Conservation (phyloP, 2,797 vertebrate species). For the Argyrosomus regius region DNA sequence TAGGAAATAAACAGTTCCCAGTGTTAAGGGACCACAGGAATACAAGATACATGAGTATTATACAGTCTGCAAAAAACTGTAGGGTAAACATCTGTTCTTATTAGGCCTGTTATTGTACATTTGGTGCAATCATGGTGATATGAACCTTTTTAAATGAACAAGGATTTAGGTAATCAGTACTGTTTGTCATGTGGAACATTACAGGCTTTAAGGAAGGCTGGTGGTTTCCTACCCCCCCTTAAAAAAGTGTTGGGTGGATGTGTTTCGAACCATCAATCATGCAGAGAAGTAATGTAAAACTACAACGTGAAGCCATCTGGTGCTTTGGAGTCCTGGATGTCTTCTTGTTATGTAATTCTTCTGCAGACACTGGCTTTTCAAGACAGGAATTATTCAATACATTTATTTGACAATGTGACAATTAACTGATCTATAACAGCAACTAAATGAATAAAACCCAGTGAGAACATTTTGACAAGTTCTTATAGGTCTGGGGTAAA, state of each 20-base stretch:
- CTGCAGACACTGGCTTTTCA: not conserved
- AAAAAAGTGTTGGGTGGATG: conserved; percentile 56
- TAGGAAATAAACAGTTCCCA: conserved; percentile 24
- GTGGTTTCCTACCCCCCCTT: conserved; percentile 29
- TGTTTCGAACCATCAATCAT: conserved; percentile 57
- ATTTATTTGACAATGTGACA: not conserved
- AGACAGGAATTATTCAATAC: not conserved
- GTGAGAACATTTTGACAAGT: too few species aligned
- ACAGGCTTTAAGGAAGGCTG: conserved; percentile 22
- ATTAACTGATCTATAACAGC: too few species aligned
- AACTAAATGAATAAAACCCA: too few species aligned
- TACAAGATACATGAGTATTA: conserved; percentile 5
- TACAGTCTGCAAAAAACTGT: conserved; percentile 1
- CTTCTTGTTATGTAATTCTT: conserved; percentile 21
- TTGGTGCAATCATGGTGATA: conserved; percentile 18
- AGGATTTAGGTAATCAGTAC: conserved; percentile 11
- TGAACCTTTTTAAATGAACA: conserved; percentile 21
- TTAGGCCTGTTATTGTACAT: conserved; percentile 9
- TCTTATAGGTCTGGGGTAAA: not conserved
- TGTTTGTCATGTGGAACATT: conserved; percentile 18
- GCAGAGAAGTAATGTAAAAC: conserved; percentile 42
- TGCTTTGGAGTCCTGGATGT: conserved; percentile 18
- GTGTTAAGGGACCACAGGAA: conserved; percentile 22
- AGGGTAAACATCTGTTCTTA: conserved; percentile 6
- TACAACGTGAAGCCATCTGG: conserved; percentile 49